These are phyloP conservation scores for Parnassius apollo DNA, from an alignment of 2,888 invertebrate species.

Conservation along the genomic window DNA sequence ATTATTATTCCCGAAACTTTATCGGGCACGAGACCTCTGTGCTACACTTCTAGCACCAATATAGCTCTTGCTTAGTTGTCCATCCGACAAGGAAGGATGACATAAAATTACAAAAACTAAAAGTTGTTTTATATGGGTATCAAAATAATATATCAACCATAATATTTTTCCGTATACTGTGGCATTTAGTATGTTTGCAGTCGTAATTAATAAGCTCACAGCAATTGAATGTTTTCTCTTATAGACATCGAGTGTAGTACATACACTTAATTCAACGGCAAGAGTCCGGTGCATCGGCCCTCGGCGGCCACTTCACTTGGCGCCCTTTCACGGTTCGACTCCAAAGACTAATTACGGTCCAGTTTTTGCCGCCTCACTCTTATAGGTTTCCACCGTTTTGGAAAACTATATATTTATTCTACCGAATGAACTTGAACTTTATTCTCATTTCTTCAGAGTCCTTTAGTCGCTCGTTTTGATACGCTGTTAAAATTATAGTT, in stretches of 20 bases:
- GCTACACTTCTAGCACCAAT: too few species aligned
- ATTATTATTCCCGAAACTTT: too few species aligned
- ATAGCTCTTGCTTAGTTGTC: too few species aligned
- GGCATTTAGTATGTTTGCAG: neutral
- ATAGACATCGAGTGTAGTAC: constrained; percentile 31
- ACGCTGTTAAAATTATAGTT: constrained; percentile 28
- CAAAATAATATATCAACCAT: too few species aligned
- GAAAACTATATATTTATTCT: constrained; percentile 37
- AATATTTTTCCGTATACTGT: neutral
- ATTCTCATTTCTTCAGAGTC: constrained; percentile 45
- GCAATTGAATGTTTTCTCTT: constrained; percentile 19
- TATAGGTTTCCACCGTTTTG: constrained; percentile 54
- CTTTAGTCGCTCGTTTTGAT: constrained; percentile 42
- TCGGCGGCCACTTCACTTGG: constrained; percentile 44
- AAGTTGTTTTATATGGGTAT: too few species aligned
- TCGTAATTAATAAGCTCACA: constrained; percentile 5
- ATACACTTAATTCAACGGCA: constrained; percentile 42
- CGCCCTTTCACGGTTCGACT: constrained; percentile 62
- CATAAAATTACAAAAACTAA: too few species aligned
- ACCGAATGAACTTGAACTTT: constrained; percentile 43
- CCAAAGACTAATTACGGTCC: constrained; percentile 70
- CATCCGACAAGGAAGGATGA: too few species aligned
- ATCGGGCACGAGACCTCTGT: too few species aligned
- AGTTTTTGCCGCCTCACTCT: constrained; percentile 63
- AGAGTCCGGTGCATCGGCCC: constrained; percentile 46